A percentile compares a stretch with the other conserved stretches of the same genome.
Evolutionary conservation across 2,113 vertebrate genomes (phyloP).

Genomic region (Neolamprologus falcicula): DNA sequence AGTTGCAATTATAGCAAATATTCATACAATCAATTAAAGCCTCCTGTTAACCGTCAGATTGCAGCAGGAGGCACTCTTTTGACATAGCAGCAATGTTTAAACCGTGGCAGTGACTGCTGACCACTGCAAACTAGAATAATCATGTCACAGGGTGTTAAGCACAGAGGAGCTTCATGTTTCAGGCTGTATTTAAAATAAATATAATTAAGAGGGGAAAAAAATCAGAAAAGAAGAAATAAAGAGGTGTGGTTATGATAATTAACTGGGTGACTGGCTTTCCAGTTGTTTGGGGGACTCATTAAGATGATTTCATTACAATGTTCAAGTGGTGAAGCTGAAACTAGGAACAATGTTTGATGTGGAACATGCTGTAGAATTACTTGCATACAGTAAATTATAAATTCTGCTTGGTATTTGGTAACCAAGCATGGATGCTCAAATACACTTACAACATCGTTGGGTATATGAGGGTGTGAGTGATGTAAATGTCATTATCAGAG

Average conservation of each 20-base stretch:
- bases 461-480: background rate
- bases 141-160: background rate
- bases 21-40: constrained; percentile 23
- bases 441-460: background rate
- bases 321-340: background rate
- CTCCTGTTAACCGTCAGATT: background rate
- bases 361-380: background rate
- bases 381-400: background rate
- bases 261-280: background rate
- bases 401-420: background rate
- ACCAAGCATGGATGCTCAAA: background rate
- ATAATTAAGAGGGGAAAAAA: background rate
- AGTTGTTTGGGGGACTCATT: background rate
- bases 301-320: background rate
- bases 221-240: background rate
- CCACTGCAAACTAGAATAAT: background rate
- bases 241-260: background rate
- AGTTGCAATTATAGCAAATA: constrained; percentile 39
- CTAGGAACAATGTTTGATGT: background rate
- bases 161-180: background rate
- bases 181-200: background rate
- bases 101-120: background rate
- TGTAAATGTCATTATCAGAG: background rate
- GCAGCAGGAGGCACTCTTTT: constrained; percentile 8
- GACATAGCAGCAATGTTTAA: constrained; percentile 1